Percentiles rank a stretch among this genome's conserved stretches.
These are phyloP conservation scores for Drosophila limbata DNA, from an alignment of 2,888 invertebrate species.

Conservation along the genomic window DNA sequence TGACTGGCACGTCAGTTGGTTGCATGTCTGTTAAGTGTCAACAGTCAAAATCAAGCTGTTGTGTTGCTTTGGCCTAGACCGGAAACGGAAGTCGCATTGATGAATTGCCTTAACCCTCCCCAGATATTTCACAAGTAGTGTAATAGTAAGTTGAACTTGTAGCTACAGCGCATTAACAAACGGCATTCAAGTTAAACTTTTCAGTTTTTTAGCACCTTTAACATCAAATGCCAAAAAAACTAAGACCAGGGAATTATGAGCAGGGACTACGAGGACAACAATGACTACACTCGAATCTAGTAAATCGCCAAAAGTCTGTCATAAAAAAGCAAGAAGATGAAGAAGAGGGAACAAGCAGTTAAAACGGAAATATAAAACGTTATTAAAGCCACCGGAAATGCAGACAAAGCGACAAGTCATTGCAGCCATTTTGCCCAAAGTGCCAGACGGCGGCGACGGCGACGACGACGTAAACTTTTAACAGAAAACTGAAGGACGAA, in stretches of 20 bases:
- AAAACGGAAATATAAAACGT: conserved; percentile 59
- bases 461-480: conserved; percentile 22
- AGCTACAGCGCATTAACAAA: conserved; percentile 5
- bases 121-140: background rate
- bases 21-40: conserved; percentile 52
- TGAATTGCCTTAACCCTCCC: conserved; percentile 60
- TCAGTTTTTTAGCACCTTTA: conserved; percentile 20
- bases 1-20: conserved; percentile 61
- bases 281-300: conserved; percentile 5
- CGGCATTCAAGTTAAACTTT: conserved; percentile 40
- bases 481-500: conserved; percentile 40
- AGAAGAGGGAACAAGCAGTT: conserved; percentile 1
- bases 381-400: conserved; percentile 77
- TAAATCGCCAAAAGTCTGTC: conserved; percentile 22
- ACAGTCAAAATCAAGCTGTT: conserved; percentile 61
- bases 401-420: conserved; percentile 76
- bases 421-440: conserved; percentile 69
- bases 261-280: conserved; percentile 11
- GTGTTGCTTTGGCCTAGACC: conserved; percentile 54
- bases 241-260: conserved; percentile 34
- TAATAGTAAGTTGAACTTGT: background rate
- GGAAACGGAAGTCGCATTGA: conserved; percentile 77
- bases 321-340: conserved; percentile 8
- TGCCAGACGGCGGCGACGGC: conserved; percentile 53
- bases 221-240: conserved; percentile 8